Conservation (phyloP, 1,140 invertebrate species). For the Polypedilum vanderplanki region DNA sequence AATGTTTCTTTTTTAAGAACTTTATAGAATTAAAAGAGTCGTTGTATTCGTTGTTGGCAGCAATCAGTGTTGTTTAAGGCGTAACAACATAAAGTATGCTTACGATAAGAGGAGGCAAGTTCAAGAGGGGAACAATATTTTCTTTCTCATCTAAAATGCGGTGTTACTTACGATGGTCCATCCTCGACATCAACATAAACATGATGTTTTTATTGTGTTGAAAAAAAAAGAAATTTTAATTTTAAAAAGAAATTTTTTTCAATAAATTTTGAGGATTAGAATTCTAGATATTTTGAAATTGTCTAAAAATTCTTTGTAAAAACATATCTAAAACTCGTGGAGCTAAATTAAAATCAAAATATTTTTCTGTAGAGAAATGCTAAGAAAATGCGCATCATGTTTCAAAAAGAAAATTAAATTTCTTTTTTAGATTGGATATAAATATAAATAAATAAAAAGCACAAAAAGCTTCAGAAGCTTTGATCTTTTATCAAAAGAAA, state of each 20-base stretch:
- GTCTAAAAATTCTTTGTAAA: too few species aligned
- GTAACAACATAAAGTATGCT: not conserved
- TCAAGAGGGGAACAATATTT: not conserved
- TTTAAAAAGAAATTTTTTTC: not conserved
- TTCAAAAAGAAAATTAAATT: too few species aligned
- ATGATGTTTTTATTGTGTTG: slow-evolving; percentile 3
- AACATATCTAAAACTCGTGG: too few species aligned
- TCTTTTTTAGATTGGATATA: too few species aligned
- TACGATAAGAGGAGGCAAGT: not conserved
- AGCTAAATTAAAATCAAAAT: too few species aligned
- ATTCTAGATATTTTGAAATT: too few species aligned
- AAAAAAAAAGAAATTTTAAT: not conserved
- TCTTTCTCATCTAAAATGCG: not conserved
- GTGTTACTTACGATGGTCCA: not conserved
- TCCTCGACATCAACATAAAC: slow-evolving; percentile 2
- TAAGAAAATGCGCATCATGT: too few species aligned
- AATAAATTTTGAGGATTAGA: too few species aligned
- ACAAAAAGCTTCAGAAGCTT: too few species aligned
- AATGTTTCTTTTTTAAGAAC: not conserved
- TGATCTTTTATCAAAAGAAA: too few species aligned
- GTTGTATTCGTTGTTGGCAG: not conserved
- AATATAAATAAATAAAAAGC: too few species aligned
- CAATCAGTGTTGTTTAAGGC: slow-evolving; percentile 4
- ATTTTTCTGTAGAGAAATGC: too few species aligned
- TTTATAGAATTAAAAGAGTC: not conserved